Percentiles rank a stretch among this genome's conserved stretches.
Evolutionary conservation across 2,113 vertebrate genomes (phyloP).

Genomic region (Bubo blakistoni): DNA sequence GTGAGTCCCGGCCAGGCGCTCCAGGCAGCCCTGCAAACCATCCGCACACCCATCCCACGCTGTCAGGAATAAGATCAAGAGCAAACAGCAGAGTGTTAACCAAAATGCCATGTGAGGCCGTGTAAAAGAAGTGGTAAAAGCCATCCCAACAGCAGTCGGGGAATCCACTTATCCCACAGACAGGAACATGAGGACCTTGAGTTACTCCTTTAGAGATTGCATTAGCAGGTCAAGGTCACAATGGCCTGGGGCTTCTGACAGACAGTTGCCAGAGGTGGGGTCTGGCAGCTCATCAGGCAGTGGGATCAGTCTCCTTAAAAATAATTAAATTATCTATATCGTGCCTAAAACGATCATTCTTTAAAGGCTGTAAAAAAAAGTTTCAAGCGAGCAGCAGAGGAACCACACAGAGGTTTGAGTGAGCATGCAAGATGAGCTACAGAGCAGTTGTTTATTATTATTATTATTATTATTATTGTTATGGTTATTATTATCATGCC

Average conservation of each 20-base stretch:
- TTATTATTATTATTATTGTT: background rate
- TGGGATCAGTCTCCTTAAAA: background rate
- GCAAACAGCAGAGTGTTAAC: background rate
- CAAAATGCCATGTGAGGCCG: background rate
- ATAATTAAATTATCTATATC: background rate
- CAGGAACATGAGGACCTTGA: background rate
- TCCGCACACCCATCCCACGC: rapidly evolving
- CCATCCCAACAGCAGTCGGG: rapidly evolving
- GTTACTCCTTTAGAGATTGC: background rate
- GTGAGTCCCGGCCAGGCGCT: background rate
- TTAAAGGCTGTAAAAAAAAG: background rate
- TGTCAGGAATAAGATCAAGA: background rate
- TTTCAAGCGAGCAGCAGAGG: background rate
- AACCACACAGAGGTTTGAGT: background rate
- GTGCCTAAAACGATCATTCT: background rate
- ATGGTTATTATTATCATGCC: background rate
- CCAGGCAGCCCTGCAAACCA: background rate
- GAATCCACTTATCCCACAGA: background rate
- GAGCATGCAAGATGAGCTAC: background rate
- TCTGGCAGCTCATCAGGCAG: background rate
- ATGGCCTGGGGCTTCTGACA: background rate
- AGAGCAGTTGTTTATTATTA: background rate
- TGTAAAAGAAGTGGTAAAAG: conserved; percentile 28
- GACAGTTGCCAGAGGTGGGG: background rate
- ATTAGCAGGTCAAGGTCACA: conserved; percentile 5